Base-by-base conservation (phyloP, 2,797 vertebrate species). In the Coregonus ussuriensis region DNA sequence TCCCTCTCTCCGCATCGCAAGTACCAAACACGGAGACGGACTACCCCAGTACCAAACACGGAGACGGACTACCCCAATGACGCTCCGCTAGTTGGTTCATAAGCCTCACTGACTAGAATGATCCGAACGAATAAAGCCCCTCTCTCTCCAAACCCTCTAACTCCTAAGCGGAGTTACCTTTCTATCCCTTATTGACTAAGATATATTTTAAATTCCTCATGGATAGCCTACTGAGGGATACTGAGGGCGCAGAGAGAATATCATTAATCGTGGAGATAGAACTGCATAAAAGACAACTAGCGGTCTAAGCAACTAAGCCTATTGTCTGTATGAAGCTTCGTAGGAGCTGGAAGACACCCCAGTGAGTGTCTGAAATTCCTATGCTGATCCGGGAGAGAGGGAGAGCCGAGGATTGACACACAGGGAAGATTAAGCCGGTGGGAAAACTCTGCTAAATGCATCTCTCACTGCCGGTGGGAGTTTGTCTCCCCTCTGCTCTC, bases 361-460 rank as follows among this genome's bases (percentile, higher is more conserved):
- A 71, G 85, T 18, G 92, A 35, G 90, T 87, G 56, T 81, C 88
- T 86, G 81, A 81, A 88, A 89, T 84, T 74, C 90, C 86, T 71
- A 88, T 74, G 87, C 87, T 83, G 70, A 87, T 80, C 87, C 87
- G 88, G 86, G 87, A 56, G 63, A 33, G 54, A 85, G 76, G 90
- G 16, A 59, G n/a, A 59, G 56, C n/a, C 6, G 18, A n/a, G 88
- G 90, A 77, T 83, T 81, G 79, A 87, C 88, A 56, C 37, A 75
- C 52, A 88, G 84, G 82, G 84, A 69, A 71, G 82, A 86, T 75
- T 25, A 53, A 85, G 85, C 87, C 75, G 35, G 18, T 85, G 87
- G 21, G 84, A 84, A 70, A 88, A 88, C 83, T 89, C 89, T 82
- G 77, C 81, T 80, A 71, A 84, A 88, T 74, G 83, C 78, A 75